These are phyloP conservation scores for Labroides dimidiatus DNA, from an alignment of 2,797 vertebrate species.

Conservation along the genomic window DNA sequence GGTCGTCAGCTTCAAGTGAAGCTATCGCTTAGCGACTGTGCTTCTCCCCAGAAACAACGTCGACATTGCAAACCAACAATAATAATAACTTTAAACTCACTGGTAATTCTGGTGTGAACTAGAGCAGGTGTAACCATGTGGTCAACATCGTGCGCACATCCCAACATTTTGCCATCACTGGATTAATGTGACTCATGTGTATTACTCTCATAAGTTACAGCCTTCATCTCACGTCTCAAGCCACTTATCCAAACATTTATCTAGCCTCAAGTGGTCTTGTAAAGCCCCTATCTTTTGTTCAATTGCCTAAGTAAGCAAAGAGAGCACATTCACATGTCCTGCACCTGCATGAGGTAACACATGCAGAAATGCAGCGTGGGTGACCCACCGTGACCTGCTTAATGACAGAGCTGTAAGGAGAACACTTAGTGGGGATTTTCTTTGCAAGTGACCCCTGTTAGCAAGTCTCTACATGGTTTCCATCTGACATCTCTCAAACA, in stretches of 20 bases:
- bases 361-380: constrained; percentile 13
- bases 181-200: no score
- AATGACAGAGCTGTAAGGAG: constrained; percentile 68
- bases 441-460: constrained; percentile 35
- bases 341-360: constrained; percentile 24
- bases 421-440: constrained; percentile 60
- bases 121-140: neutral
- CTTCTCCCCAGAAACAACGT: no score
- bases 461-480: constrained; percentile 24
- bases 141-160: no score
- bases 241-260: constrained; percentile 43
- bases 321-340: constrained; percentile 10
- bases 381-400: constrained; percentile 65
- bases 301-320: constrained; percentile 40
- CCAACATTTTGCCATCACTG: no score
- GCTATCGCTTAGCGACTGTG: no score
- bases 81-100: no score
- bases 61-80: no score
- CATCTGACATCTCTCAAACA: constrained; percentile 13
- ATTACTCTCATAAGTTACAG: no score
- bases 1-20: no score
- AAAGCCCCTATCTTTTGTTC: constrained; percentile 57
- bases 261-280: constrained; percentile 52
- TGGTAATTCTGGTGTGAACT: constrained; percentile 6
- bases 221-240: constrained; percentile 26